Percentiles rank a stretch among this genome's conserved stretches.
These are phyloP conservation scores for Microcaecilia unicolor DNA, from an alignment of 2,797 vertebrate species.

Conservation along the genomic window DNA sequence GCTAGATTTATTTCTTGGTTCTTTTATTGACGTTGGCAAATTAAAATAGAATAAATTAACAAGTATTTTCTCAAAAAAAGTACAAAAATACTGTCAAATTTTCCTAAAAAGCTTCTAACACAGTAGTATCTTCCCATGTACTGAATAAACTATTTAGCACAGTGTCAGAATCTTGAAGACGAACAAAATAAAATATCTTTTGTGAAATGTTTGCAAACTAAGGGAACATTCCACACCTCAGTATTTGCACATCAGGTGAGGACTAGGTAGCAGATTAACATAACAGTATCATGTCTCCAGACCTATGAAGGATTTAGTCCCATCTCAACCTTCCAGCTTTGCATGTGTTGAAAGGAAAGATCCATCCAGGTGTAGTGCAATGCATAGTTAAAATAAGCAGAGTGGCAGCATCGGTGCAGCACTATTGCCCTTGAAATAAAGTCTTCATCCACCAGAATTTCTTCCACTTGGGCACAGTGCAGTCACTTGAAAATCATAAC, in stretches of 20 bases:
- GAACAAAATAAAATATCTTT: constrained; percentile 46
- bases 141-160: constrained; percentile 78
- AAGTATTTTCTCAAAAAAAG: constrained; percentile 76
- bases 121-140: constrained; percentile 81
- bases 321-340: constrained; percentile 66
- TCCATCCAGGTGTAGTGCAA: constrained; percentile 56
- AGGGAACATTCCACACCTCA: constrained; percentile 62
- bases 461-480: constrained; percentile 53
- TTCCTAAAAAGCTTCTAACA: constrained; percentile 85
- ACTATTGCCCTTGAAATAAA: constrained; percentile 58
- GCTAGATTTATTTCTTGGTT: constrained; percentile 62
- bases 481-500: constrained; percentile 57
- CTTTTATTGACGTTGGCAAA: constrained; percentile 80
- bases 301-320: constrained; percentile 63
- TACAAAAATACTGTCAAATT: constrained; percentile 90
- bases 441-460: constrained; percentile 63
- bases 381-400: constrained; percentile 71
- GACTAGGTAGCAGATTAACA: constrained; percentile 51
- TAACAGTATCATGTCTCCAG: constrained; percentile 57
- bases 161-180: constrained; percentile 72
- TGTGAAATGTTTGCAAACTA: constrained; percentile 64
- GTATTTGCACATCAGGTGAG: constrained; percentile 63
- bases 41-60: constrained; percentile 92
- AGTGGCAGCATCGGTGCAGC: constrained; percentile 66
- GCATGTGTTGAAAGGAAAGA: constrained; percentile 26